Conservation (phyloP, 2,888 invertebrate species). For the Selenia dentaria region DNA sequence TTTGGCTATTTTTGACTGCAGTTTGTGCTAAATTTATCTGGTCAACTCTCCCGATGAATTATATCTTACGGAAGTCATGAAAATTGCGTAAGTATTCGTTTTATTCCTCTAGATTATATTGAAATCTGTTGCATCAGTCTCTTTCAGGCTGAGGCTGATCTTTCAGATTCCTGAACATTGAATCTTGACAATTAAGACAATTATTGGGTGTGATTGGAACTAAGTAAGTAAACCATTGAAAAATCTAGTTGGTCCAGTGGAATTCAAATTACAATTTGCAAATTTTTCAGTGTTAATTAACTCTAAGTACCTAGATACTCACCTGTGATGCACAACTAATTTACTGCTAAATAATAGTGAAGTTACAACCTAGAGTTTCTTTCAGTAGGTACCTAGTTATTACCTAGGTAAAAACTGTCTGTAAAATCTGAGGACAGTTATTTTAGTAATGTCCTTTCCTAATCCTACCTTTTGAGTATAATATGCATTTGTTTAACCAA, state of each 20-base stretch:
- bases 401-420: too few relatives aligned
- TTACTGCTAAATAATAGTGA: too few relatives aligned
- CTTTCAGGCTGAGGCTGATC: not conserved
- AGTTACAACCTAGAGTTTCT: too few relatives aligned
- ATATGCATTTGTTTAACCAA: too few relatives aligned
- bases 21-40: conserved; percentile 68
- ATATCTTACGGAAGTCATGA: conserved; percentile 49
- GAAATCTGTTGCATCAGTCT: not conserved
- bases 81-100: conserved; percentile 74
- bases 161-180: not conserved
- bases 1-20: conserved; percentile 70
- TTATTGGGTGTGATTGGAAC: too few relatives aligned
- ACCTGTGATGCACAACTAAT: too few relatives aligned
- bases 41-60: conserved; percentile 64
- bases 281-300: conserved; percentile 10
- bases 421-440: too few relatives aligned
- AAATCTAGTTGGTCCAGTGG: conserved; percentile 11
- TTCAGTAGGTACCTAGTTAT: too few relatives aligned
- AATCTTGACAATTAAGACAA: too few relatives aligned
- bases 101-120: conserved; percentile 25
- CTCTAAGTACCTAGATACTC: not conserved
- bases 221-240: not conserved
- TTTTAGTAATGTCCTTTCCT: too few relatives aligned
- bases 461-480: too few relatives aligned
- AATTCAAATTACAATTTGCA: conserved; percentile 6